Evolutionary conservation across 2,797 vertebrate species (phyloP), one percentile per base, ranked within the genome.

Genomic region (Pseudotriccus pelzelni): DNA sequence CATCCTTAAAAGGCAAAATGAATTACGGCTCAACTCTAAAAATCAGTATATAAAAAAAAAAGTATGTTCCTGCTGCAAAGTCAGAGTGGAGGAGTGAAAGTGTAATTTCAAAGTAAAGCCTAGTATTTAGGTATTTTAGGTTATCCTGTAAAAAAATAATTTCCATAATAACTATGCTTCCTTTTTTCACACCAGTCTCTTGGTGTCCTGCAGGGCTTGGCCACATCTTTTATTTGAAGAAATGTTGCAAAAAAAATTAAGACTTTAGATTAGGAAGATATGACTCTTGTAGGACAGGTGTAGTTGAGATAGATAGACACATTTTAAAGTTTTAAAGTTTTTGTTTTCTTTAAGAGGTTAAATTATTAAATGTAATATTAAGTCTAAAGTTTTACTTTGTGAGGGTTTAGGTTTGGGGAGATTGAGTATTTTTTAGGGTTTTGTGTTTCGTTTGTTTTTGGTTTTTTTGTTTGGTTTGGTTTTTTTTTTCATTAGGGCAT

Each of bases 401-500:
- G 7, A 3, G 2, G 0, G 7, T 68, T 73, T n/a, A 64, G 7
- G 9, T 74, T 55, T 1, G 0, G 4, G 4, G 25, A 1, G 1
- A 15, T 15, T 25, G 21, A 36, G 22, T 7, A 4, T 58, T 36
- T 25, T 7, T 47, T 47, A n/a, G 13, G 12, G 7, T 8, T 47
- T 47, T 58, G 64, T 3, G 43, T 12, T 37, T 18, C 19, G 8
- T 37, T 39, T 14, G 7, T 39, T 28, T 28, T 2, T 18, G 18
- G 43, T 30, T 32, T 32, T 43, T 43, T 43, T 43, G 43, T 44
- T 43, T 43, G 43, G 18, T 22, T 46, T 46, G 9, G 9, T 8
- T 19, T 43, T 21, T 43, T 22, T 32, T 47, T 32, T 23, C 24
- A 64, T 17, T n/a, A 28, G 56, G 7, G 3, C 27, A 6, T 74